Percentiles rank a stretch among this genome's conserved stretches.
Conservation (phyloP, 1,140 invertebrate genomes). For the Bombus vancouverensis region DNA sequence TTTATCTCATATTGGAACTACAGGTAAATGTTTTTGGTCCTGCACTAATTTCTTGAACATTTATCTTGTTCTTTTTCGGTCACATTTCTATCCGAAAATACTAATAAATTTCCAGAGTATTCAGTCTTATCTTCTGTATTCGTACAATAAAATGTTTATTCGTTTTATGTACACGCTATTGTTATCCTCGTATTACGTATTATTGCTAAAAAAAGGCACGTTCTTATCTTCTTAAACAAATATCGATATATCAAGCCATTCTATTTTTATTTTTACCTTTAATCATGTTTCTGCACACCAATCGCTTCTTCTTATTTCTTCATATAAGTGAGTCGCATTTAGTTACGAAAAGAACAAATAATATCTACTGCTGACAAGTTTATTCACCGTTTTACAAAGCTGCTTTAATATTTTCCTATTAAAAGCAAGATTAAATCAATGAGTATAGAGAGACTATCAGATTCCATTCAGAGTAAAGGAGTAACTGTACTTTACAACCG, state of each 20-base stretch:
- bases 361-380: background rate
- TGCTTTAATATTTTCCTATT: background rate
- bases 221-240: background rate
- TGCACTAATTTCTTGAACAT: conserved; percentile 7
- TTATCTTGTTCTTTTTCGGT: conserved; percentile 8
- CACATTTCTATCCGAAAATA: background rate
- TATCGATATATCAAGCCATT: background rate
- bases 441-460: background rate
- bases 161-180: background rate
- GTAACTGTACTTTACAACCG: conserved; percentile 14
- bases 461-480: conserved; percentile 6
- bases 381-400: background rate
- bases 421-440: background rate
- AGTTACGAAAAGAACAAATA: background rate
- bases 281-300: background rate
- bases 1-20: background rate
- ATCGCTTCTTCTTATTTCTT: too few species aligned
- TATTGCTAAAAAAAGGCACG: background rate
- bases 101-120: background rate
- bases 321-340: too few species aligned
- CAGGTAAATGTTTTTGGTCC: conserved; percentile 7
- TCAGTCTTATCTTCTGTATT: background rate
- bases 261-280: background rate
- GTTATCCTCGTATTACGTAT: background rate
- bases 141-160: background rate